A percentile compares a stretch with the other conserved stretches of the same genome.
Conservation (phyloP, 2,888 invertebrate genomes). For the Cheilosia soror region DNA sequence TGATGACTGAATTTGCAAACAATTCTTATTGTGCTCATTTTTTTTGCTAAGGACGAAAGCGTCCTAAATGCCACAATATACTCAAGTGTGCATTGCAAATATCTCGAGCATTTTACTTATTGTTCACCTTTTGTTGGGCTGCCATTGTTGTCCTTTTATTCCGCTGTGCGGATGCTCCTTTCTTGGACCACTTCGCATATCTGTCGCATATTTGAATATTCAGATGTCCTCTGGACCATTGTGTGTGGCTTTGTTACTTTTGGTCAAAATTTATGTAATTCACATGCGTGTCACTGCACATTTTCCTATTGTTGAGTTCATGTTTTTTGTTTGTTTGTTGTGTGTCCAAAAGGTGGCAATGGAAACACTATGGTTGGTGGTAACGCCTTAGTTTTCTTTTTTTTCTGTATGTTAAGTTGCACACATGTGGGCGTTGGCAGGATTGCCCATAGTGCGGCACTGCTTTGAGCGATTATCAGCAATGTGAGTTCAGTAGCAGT, state of each 20-base stretch:
- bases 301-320: constrained; percentile 44
- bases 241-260: constrained; percentile 67
- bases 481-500: constrained; percentile 3
- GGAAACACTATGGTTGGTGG: constrained; percentile 60
- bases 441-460: constrained; percentile 38
- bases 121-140: constrained; percentile 49
- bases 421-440: constrained; percentile 52
- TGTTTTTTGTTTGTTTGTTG: constrained; percentile 59
- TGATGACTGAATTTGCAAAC: constrained; percentile 61
- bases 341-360: constrained; percentile 70
- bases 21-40: constrained; percentile 49
- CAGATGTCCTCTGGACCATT: constrained; percentile 51
- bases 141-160: constrained; percentile 61
- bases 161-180: constrained; percentile 38
- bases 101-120: constrained; percentile 62
- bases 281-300: constrained; percentile 72
- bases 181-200: constrained; percentile 40
- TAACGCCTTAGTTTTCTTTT: constrained; percentile 45
- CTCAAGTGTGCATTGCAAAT: constrained; percentile 51
- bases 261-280: constrained; percentile 74
- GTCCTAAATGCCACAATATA: constrained; percentile 8
- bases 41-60: not conserved
- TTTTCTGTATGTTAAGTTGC: not conserved
- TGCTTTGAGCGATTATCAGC: constrained; percentile 55
- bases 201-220: constrained; percentile 65